These are phyloP conservation scores for Otolemur crassicaudatus DNA, from an alignment of 2,797 vertebrate species.

Conservation along the genomic window DNA sequence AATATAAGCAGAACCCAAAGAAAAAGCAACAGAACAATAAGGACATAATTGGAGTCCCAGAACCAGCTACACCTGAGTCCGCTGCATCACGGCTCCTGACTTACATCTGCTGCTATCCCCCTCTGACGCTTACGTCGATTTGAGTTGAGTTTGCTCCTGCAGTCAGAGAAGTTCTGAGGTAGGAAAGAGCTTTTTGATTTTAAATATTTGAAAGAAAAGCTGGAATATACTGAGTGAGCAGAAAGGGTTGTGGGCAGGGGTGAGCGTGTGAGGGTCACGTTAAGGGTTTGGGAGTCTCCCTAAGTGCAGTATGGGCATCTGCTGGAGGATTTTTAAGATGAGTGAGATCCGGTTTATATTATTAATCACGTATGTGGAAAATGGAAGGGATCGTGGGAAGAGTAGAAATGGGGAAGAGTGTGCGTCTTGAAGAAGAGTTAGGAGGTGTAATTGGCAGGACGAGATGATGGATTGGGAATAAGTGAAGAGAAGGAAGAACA, in stretches of 20 bases:
- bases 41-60: not conserved
- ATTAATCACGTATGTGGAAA: not conserved
- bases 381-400: not conserved
- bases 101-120: not conserved
- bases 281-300: not conserved
- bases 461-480: not conserved
- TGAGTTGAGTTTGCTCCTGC: not conserved
- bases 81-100: not conserved
- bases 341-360: not conserved
- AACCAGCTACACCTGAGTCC: not conserved
- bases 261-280: not conserved
- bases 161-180: not conserved
- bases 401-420: not conserved
- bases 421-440: not conserved
- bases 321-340: not conserved
- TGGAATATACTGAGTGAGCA: not conserved
- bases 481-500: not conserved
- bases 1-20: not conserved
- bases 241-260: not conserved
- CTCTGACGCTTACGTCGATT: not conserved
- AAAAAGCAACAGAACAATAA: not conserved
- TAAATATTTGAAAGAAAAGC: not conserved
- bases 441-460: not conserved
- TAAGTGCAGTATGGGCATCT: not conserved
- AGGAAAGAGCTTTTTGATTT: not conserved